Conservation (phyloP, 2,888 invertebrate genomes). For the Drosophila nr. perissopoda region DNA sequence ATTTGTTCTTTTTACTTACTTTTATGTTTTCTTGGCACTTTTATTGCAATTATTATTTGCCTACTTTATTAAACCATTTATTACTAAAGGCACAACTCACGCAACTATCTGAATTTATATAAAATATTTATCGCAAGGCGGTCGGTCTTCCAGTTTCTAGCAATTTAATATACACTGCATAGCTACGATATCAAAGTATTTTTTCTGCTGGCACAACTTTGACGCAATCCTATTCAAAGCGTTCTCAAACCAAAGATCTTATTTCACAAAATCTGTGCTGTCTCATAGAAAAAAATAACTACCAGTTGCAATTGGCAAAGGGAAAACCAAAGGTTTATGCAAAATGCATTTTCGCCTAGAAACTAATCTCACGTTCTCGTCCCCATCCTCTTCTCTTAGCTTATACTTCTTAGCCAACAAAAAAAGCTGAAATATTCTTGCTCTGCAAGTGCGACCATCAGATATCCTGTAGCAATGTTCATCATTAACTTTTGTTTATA, state of each 20-base stretch:
- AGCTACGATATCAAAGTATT: constrained; percentile 1
- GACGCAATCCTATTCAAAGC: constrained; percentile 21
- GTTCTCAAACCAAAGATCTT: constrained; percentile 26
- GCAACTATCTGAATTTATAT: neutral
- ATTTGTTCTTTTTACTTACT: neutral
- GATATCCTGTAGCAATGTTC: neutral
- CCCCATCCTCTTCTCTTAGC: constrained; percentile 2
- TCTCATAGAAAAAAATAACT: constrained; percentile 19
- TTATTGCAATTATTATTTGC: neutral
- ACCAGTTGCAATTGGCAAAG: constrained; percentile 45
- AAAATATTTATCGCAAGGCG: neutral
- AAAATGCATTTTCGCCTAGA: constrained; percentile 70
- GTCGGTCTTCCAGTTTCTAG: neutral
- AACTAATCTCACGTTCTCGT: constrained; percentile 53
- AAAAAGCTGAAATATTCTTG: neutral
- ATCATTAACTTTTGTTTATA: neutral
- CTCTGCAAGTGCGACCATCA: neutral
- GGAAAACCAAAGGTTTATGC: constrained; percentile 69
- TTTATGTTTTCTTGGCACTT: neutral
- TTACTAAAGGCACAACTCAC: neutral
- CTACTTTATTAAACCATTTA: neutral
- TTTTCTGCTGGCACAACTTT: constrained; percentile 25
- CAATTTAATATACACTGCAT: neutral
- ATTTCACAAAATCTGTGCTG: constrained; percentile 37
- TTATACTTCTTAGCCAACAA: neutral